Base-by-base conservation (phyloP, 2,888 invertebrate genomes). In the Macaria liturata region DNA sequence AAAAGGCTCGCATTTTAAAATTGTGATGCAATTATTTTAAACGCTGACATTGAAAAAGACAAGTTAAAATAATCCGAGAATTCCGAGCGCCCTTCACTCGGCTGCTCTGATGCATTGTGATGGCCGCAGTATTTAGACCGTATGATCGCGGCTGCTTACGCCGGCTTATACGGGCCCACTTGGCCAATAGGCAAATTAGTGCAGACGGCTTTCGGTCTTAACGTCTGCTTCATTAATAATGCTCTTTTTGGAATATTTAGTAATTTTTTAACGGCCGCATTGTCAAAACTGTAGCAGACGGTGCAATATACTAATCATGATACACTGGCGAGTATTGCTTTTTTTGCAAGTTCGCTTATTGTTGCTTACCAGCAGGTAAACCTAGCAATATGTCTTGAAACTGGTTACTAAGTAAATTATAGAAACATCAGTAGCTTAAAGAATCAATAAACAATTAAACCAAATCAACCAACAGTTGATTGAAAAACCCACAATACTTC, bases 21-120 rank as follows among this genome's bases (percentile, higher is more conserved):
- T 86, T 89, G 91, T 91, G 91, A 91, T 90, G 91, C 89, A 91
- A 91, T 91, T 91, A 91, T 91, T 91, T 91, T 91, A 91, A 91
- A 90, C 83, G 88, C 82, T 88, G 91, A 91, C 91, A 91, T 91
- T 91, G 91, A 91, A 91, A 91, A 88, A 83, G 89, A 89, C 90
- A 90, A 89, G 86, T 88, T 86, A 82, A 89, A 91, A 90, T 91
- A 90, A 91, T 91, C 88, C 87, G 83, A 88, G 89, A 88, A 88
- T 85, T 84, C 87, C 83, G 74, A 81, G 83, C 78, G 88, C 91
- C 91, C 91, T 91, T 91, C 91, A 88, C 91, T 90, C 80, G 78
- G 78, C 74, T 73, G 76, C 78, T 76, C 83, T 89, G 90, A 89
- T 89, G 89, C 88, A 88, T 89, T 88, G 89, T 88, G 89, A 89